Conservation (phyloP, 2,888 invertebrate genomes). For the Sinotaia quadrata region DNA sequence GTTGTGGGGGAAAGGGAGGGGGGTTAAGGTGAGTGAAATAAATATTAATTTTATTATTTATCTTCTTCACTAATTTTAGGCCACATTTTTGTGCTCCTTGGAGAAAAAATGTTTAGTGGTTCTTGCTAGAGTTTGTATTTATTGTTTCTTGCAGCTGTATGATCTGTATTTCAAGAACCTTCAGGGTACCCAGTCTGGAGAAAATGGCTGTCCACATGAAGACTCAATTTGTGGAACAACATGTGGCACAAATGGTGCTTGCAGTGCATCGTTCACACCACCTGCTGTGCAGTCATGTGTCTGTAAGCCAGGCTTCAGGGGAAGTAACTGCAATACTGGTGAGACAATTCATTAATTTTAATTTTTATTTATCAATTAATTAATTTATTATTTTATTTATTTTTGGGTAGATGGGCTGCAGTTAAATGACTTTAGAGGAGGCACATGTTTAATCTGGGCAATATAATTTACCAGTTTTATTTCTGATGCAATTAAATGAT, state of each 20-base stretch:
- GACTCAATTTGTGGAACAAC: constrained; percentile 83
- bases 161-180: constrained; percentile 84
- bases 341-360: constrained; percentile 36
- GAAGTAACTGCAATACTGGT: constrained; percentile 73
- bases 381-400: too few relatives aligned
- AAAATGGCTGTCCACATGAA: constrained; percentile 89
- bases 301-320: constrained; percentile 96
- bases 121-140: too few relatives aligned
- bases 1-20: too few relatives aligned
- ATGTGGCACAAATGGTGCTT: constrained; percentile 78
- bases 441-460: too few relatives aligned
- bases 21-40: not conserved
- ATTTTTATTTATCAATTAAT: too few relatives aligned
- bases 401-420: too few relatives aligned
- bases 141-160: constrained; percentile 80
- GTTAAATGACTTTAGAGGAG: too few relatives aligned
- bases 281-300: constrained; percentile 81
- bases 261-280: constrained; percentile 82
- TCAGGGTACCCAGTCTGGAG: constrained; percentile 79
- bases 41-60: not conserved
- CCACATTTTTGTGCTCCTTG: too few relatives aligned
- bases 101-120: too few relatives aligned
- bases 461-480: too few relatives aligned
- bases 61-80: not conserved
- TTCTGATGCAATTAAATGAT: too few relatives aligned